Base-by-base conservation (phyloP, 2,113 vertebrate species). In the Cygnus buccinator region DNA sequence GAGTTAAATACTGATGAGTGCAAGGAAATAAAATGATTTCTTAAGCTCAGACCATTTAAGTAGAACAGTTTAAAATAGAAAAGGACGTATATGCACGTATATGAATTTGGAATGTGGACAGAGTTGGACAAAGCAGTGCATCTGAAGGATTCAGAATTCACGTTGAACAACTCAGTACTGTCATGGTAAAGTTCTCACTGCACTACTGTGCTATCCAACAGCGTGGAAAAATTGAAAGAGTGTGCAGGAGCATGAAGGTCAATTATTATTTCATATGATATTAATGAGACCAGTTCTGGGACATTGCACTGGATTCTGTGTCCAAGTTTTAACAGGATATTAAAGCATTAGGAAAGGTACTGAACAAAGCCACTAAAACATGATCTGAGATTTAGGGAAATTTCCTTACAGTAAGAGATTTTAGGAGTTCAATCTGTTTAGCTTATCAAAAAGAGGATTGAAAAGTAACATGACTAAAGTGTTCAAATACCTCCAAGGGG, bases 221-320 rank as follows among this genome's bases (percentile, higher is more conserved):
- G 25, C 16, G 44, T 11, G 4, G 67, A 92, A 92, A 61, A 58
- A 85, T 6, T 59, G 46, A 55, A 75, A 59, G 37, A 79, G 5
- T 61, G 68, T 89, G 65, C 22, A 68, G 52, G 63, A 94, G n/a
- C 46, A 55, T 77, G 41, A 91, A 81, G 81, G 70, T 94, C 65
- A 71, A 28, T 91, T 77, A 79, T 61, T 88, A 66, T 73, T 96
- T 95, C 83, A 59, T 74, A 11, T 6, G 5, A 57, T 87, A 87
- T 82, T 94, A 71, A 75, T 93, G 77, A 94, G 52, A 84, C n/a
- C 70, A 46, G n/a, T 87, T 77, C 87, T 84, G 87, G n/a, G 43
- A 93, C 13, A 25, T 68, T 87, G 39, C 62, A 55, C 78, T 37
- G 87, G 84, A 91, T 96, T 84, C 58, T 5, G 4, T 13, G 19